Evolutionary conservation across 92 coral and sea anemone species (phyloP).

Genomic region (Galaxea fascicularis): DNA sequence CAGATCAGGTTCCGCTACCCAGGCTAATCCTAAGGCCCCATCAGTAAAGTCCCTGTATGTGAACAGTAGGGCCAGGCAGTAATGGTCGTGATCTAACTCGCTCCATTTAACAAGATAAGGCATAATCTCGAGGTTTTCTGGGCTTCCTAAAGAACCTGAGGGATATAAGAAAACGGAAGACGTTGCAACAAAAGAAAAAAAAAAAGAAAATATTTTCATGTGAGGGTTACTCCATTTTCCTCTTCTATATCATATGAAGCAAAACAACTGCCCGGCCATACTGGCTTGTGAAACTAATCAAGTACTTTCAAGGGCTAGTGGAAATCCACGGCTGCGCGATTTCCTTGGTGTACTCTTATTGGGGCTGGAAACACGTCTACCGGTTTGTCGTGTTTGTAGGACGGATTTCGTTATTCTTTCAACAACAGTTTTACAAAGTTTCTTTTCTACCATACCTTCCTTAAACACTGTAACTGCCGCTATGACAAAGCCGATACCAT

Average conservation of each 20-base stretch:
- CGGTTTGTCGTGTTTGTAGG: too few species aligned
- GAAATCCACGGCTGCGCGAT: too few species aligned
- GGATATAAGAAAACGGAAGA: background rate
- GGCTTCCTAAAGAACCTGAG: conserved; percentile 38
- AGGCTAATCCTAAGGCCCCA: conserved; percentile 92
- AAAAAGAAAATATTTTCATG: background rate
- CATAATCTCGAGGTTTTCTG: conserved; percentile 15
- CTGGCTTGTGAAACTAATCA: too few species aligned
- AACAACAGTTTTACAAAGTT: background rate
- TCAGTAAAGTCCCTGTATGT: conserved; percentile 82
- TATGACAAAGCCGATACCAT: conserved; percentile 83
- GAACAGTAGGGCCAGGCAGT: conserved; percentile 88
- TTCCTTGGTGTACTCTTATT: too few species aligned
- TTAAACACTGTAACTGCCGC: conserved; percentile 82
- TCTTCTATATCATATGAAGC: too few species aligned
- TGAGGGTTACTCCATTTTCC: background rate
- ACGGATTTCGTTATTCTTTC: background rate
- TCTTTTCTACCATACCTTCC: conserved; percentile 61
- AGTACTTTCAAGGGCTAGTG: too few species aligned
- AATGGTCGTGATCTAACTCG: conserved; percentile 72
- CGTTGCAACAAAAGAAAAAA: too few species aligned
- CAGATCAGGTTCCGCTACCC: conserved; percentile 68
- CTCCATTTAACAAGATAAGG: conserved; percentile 86
- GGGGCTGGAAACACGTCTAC: too few species aligned
- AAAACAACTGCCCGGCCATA: too few species aligned